Evolutionary conservation across 2,113 vertebrate genomes (phyloP), one percentile per base, ranked within the genome.

Genomic region (Stegastes partitus): DNA sequence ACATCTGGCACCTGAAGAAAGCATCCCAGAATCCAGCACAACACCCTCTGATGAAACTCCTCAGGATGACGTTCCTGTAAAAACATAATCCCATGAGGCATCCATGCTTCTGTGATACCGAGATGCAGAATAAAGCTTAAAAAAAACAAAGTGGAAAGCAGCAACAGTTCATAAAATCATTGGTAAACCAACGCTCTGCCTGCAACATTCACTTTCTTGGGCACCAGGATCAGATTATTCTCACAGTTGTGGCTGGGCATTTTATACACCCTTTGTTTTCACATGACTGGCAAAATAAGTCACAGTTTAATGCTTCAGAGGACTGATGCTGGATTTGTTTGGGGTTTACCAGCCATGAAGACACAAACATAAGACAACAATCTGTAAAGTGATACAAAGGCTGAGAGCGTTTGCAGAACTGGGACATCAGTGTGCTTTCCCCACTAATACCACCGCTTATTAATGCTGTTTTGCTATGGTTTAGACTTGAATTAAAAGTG

Each of bases 281-380:
- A 92, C 90, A 92, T 91, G 92, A 90, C 77, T 90, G 88, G 81
- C 56, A 86, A 88, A 86, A 89, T 91, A 91, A 84, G 90, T 91
- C 91, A 90, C 87, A 89, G 82, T 91, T 91, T 86, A 84, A 72
- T 84, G 91, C 91, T 85, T 82, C 89, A 89, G 78, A 86, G 89
- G 31, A 87, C 83, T 73, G 77, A 79, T 55, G 61, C 68, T 28
- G 42, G 77, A 47, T 86, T 89, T 87, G 89, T 90, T 87, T 88
- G 85, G 61, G 79, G 53, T 69, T 74, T 66, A 88, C 79, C 79
- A 92, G 79, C 85, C 87, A 89, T 89, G 79, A 87, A 85, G 68
- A 87, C 84, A 81, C 82, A 83, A 85, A 83, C 85, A 79, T 37
- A 73, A 85, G 82, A 84, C 85, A 83, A 68, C 59, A 75, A 56